Base-by-base conservation (phyloP, 2,113 vertebrate genomes). In the Coregonus clupeaformis region DNA sequence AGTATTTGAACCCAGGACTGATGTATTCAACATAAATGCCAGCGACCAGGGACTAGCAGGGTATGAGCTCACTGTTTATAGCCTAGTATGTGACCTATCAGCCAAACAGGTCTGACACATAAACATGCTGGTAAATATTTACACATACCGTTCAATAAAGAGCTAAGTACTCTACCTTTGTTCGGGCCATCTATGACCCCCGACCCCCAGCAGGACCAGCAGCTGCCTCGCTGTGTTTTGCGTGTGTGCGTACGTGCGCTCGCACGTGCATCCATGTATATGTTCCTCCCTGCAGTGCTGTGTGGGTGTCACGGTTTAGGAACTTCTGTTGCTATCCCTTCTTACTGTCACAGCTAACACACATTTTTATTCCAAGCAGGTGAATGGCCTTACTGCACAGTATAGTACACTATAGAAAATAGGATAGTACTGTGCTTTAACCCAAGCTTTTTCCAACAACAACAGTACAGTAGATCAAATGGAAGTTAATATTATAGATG, bases 101-200 rank as follows among this genome's bases (percentile, higher is more conserved):
- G 71, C 70, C 25, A 71, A 75, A 73, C 73, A 27, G 69, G 69
- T 47, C 69, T 45, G 64, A 83, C 65, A 68, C 63, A 69, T 66
- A 75, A 68, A 73, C 65, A 57, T 67, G 36, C 69, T 30, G 78
- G 80, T 79, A 81, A 87, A 80, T 73, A 78, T 67, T 80, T 63
- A 77, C 76, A 74, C 52, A 74, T 74, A 73, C 69, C 60, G 65
- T 72, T 71, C 71, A 75, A 83, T 84, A 77, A 86, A 74, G 64
- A 25, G 57, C 68, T 57, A 81, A 77, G 72, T 29, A 66, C 68
- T 42, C 47, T 12, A 68, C 62, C 72, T 75, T 47, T 70, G 49
- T 74, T 74, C 72, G 59, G 16, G 49, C 11, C 27, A 65, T 16
- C 63, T 16, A 4, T 45, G 0, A 65, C 72, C 71, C 71, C 30